Base-by-base conservation (phyloP, 2,888 invertebrate genomes). In the Hyposoter didymator region DNA sequence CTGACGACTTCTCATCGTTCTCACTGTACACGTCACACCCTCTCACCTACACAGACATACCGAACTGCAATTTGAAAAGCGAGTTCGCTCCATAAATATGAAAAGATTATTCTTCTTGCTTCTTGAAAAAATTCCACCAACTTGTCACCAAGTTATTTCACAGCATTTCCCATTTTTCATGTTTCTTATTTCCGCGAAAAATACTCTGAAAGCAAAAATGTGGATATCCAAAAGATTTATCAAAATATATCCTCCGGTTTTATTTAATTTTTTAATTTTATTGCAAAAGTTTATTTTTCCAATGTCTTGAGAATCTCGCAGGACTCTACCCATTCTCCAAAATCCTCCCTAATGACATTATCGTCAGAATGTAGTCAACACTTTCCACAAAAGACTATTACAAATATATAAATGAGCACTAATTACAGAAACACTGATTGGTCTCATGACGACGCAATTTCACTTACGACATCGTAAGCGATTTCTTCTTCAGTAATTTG, bases 11-110 rank as follows among this genome's bases (percentile, higher is more conserved):
- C 74, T 62, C 74, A 69, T 62, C 52, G 19, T 62, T 76, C 19
- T 45, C 22, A 35, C 69, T 47, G 4, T 28, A 22, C 35, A 14
- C 12, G 14, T 59, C 39, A 39, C 39, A 39, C 39, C 7, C 39
- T 8, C 39, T 28, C 28, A 35, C 35, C 35, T 35, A 35, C 35
- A 35, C 2, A 35, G 35, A 28, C 59, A 28, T 28, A 28, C 55
- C 22, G n/a, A 45, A 76, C 75, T 76, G 35, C 49, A 69, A 52
- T 74, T 82, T 85, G 52, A 55, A 84, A 82, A 78, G 75, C 62
- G 47, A 64, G 43, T 72, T 70, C 22, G 19, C 75, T 78, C 70
- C 70, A 55, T 64, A 70, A 75, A 82, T 79, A 66, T 47, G 62
- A 62, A 78, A 70, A 69, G 69, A 70, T 19, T 19, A n/a, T 49